A percentile compares a stretch with the other conserved stretches of the same genome.
phyloP scores from a whole-genome alignment of 2,888 invertebrate genomes.

The Andrena haemorrhoa region DNA sequence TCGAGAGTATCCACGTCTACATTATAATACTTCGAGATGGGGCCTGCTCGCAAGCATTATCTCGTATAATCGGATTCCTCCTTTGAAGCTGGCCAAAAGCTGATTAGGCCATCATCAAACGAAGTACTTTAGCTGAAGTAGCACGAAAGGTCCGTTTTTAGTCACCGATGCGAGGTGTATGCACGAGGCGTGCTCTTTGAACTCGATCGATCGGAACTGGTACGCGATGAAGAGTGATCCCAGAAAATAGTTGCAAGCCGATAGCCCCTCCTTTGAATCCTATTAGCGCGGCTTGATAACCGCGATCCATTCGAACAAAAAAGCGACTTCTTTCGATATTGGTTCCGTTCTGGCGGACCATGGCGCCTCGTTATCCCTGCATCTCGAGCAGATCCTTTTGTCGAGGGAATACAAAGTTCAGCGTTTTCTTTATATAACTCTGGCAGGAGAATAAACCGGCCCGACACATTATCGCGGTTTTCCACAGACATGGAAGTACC shows the following conservation, averaged over 20 bases:
- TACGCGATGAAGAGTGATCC: constrained; percentile 29
- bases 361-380: constrained; percentile 31
- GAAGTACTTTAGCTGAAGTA: constrained; percentile 6
- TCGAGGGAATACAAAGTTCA: constrained; percentile 25
- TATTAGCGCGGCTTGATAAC: constrained; percentile 48
- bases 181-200: constrained; percentile 25
- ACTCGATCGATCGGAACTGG: constrained; percentile 15
- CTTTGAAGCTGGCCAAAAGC: background rate
- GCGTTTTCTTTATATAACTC: constrained; percentile 9
- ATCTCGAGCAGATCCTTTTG: constrained; percentile 32
- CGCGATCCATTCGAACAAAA: constrained; percentile 3
- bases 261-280: constrained; percentile 9
- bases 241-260: constrained; percentile 48
- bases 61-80: background rate
- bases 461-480: constrained; percentile 13
- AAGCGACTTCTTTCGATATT: constrained; percentile 32
- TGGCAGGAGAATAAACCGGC: constrained; percentile 1
- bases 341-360: constrained; percentile 23
- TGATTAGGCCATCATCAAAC: background rate
- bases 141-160: constrained; percentile 11
- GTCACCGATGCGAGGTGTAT: background rate
- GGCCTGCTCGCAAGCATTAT: background rate
- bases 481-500: background rate
- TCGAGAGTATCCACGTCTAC: background rate
- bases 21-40: background rate